Evolutionary conservation across 2,113 vertebrate genomes (phyloP), one percentile per base, ranked within the genome.

Genomic region (Thryonomys swinderianus): DNA sequence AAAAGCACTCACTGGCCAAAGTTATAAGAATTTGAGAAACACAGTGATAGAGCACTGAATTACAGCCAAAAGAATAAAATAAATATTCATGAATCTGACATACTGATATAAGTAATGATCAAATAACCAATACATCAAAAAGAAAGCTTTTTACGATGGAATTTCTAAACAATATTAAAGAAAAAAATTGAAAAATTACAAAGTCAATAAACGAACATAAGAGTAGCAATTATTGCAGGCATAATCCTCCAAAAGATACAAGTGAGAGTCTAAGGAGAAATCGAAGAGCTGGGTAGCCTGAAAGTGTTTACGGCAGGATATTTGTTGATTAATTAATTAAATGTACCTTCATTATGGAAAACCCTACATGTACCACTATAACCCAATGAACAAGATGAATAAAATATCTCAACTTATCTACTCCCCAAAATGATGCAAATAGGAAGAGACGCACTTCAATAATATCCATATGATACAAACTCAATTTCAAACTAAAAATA

Each of bases 331-430:
- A 55, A 78, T 59, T 37, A 32, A n/a, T n/a, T n/a, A 69, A 73
- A 2, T 12, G n/a, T 8, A 23, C 21, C 21, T 45, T 30, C 21
- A 51, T 51, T 9, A 57, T 74, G 64, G 40, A 69, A 74, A 73
- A 83, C 2, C 7, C 2, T 4, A 85, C 14, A 76, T 4, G 37
- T 4, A 34, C 2, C 16, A 13, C 18, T 5, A 40, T 37, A 73
- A 42, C 42, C 42, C 42, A 48, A 9, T 51, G 55, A 73, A 25
- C 13, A 3, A 59, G 17, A 7, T 11, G 51, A 34, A 42, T 20
- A 20, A 82, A 67, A 45, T 5, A 6, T 55, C 18, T 57, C 0
- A 0, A 25, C 25, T 30, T 9, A 7, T 45, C 23, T 13, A 8
- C 21, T 48, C 17, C 6, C 20, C 21, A 7, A 48, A 21, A 34